Conservation (phyloP, 2,888 invertebrate species). For the Latrodectus elegans region DNA sequence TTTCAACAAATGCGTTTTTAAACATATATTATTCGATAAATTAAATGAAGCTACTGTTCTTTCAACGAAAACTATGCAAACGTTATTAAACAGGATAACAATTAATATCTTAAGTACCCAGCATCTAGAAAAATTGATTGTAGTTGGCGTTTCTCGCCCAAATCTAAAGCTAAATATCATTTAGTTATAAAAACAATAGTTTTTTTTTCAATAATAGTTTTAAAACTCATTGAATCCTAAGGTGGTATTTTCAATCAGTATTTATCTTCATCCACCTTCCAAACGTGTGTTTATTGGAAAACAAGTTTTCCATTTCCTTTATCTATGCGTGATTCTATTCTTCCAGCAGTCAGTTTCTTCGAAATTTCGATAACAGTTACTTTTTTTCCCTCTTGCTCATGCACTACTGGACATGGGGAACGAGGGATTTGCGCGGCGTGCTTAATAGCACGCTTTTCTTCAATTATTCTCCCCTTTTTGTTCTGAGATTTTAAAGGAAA, state of each 20-base stretch:
- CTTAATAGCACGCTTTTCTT: constrained; percentile 40
- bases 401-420: constrained; percentile 17
- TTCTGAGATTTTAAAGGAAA: constrained; percentile 45
- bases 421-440: constrained; percentile 1
- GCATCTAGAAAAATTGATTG: no score
- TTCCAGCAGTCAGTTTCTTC: constrained; percentile 18
- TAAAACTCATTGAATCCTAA: constrained; percentile 17
- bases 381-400: constrained; percentile 13
- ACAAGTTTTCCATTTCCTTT: constrained; percentile 10
- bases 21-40: no score
- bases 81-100: no score
- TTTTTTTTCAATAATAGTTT: background rate
- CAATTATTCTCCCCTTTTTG: constrained; percentile 39
- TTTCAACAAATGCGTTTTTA: no score
- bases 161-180: background rate
- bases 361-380: constrained; percentile 42
- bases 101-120: no score
- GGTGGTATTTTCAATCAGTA: constrained; percentile 46
- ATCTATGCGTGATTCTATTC: constrained; percentile 32
- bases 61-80: no score
- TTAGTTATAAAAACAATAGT: background rate
- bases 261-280: constrained; percentile 24
- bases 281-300: constrained; percentile 51
- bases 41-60: no score
- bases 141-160: background rate